A percentile compares a stretch with the other conserved stretches of the same genome.
These are phyloP conservation scores for Syngnathus floridae DNA, from an alignment of 2,113 vertebrate species.

Conservation along the genomic window DNA sequence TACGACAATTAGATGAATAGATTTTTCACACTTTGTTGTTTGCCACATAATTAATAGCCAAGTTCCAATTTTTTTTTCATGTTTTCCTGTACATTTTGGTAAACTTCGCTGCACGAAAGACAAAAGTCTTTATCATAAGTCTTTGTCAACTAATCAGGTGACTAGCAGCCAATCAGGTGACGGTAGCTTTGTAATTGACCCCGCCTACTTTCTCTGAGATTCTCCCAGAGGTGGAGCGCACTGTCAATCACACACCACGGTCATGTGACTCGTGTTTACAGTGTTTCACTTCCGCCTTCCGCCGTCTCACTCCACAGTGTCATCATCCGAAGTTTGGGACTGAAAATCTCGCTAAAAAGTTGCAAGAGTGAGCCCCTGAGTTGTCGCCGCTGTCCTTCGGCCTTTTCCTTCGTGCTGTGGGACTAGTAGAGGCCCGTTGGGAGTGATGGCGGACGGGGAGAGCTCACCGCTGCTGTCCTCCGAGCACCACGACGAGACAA, in stretches of 20 bases:
- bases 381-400: not conserved
- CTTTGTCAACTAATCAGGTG: too few species aligned
- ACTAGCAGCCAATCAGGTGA: not conserved
- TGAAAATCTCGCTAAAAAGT: not conserved
- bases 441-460: conserved; percentile 62
- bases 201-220: not conserved
- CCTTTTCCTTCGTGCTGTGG: not conserved
- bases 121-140: too few species aligned
- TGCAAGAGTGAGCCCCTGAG: not conserved
- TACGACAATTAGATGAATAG: too few species aligned
- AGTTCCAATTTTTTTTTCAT: too few species aligned
- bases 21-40: too few species aligned
- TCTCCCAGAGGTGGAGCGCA: conserved; percentile 23
- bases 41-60: too few species aligned
- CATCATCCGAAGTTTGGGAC: not conserved
- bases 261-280: conserved; percentile 59
- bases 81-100: not conserved
- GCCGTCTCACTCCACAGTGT: conserved; percentile 39
- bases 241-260: conserved; percentile 15
- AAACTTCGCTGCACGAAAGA: not conserved
- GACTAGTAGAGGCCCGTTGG: not conserved
- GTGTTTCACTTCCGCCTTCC: conserved; percentile 43
- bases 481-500: conserved; percentile 52
- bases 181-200: not conserved
- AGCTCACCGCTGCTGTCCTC: conserved; percentile 62